Conservation (phyloP, 2,113 vertebrate genomes). For the Engystomops pustulosus region DNA sequence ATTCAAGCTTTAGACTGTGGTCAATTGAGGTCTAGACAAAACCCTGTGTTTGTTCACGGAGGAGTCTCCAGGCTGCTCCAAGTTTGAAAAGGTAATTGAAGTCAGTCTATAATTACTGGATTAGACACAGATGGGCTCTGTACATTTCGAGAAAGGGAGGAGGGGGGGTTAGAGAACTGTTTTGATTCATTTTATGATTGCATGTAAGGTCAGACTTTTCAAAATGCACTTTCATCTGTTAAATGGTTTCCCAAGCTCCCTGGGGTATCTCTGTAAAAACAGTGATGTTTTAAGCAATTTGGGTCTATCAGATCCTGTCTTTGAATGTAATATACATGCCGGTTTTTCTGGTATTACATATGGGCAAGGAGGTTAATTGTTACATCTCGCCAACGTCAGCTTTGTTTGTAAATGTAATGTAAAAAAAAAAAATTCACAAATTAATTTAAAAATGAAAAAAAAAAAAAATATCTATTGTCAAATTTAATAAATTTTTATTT, state of each 20-base stretch:
- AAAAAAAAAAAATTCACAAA: neutral
- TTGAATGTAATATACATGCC: constrained; percentile 77
- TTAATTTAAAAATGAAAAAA: neutral
- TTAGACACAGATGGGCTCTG: constrained; percentile 88
- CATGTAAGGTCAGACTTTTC: constrained; percentile 87
- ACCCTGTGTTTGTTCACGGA: constrained; percentile 80
- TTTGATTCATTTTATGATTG: constrained; percentile 89
- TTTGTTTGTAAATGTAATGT: neutral
- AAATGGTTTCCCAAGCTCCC: constrained; percentile 84
- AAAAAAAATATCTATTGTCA: neutral
- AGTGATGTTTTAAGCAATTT: constrained; percentile 87
- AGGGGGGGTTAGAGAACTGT: constrained; percentile 73
- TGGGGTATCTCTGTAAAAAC: constrained; percentile 82
- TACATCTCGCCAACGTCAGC: constrained; percentile 72
- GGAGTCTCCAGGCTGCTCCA: constrained; percentile 83
- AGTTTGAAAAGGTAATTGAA: constrained; percentile 89
- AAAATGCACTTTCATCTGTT: constrained; percentile 89
- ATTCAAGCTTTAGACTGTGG: constrained; percentile 86
- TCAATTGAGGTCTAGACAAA: constrained; percentile 89
- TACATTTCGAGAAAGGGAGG: constrained; percentile 71
- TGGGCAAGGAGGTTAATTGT: constrained; percentile 82
- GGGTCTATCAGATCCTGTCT: constrained; percentile 81
- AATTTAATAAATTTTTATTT: neutral
- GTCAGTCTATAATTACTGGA: constrained; percentile 87
- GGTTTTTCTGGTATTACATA: constrained; percentile 83